Conservation (phyloP, 2,888 invertebrate genomes). For the Alentia gelatinosa region DNA sequence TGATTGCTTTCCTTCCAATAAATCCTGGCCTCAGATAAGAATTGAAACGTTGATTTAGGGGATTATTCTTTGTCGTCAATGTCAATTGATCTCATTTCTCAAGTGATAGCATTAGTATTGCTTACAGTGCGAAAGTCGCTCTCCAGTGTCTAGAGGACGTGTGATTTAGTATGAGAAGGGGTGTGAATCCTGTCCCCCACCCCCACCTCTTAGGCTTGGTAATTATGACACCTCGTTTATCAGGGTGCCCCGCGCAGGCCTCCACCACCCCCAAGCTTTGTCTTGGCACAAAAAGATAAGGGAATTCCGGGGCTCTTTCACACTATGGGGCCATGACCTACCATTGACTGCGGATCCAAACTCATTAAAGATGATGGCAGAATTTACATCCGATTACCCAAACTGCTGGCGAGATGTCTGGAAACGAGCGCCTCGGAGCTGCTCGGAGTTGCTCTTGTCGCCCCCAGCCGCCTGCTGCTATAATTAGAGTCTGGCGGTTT, state of each 20-base stretch:
- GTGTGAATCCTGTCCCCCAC: no score
- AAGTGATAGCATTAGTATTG: no score
- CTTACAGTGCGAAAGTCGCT: no score
- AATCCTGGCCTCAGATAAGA: no score
- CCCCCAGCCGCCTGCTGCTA: background rate
- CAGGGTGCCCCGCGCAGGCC: background rate
- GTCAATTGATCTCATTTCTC: no score
- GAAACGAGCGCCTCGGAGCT: background rate
- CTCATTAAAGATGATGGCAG: constrained; percentile 28
- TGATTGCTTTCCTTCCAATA: no score
- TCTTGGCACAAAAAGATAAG: constrained; percentile 39
- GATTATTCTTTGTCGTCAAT: no score
- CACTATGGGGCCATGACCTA: background rate
- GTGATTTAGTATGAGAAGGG: no score
- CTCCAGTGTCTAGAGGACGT: no score
- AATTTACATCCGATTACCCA: constrained; percentile 52
- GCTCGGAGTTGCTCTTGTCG: no score
- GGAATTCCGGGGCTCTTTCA: background rate
- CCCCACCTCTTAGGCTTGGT: background rate
- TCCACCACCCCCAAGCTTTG: background rate
- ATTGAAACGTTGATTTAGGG: no score
- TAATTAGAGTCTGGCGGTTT: constrained; percentile 25
- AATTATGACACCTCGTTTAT: background rate
- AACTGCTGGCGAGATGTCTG: background rate
- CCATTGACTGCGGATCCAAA: background rate